Conservation (phyloP, 2,113 vertebrate species). For the Neodon shergylaensis region DNA sequence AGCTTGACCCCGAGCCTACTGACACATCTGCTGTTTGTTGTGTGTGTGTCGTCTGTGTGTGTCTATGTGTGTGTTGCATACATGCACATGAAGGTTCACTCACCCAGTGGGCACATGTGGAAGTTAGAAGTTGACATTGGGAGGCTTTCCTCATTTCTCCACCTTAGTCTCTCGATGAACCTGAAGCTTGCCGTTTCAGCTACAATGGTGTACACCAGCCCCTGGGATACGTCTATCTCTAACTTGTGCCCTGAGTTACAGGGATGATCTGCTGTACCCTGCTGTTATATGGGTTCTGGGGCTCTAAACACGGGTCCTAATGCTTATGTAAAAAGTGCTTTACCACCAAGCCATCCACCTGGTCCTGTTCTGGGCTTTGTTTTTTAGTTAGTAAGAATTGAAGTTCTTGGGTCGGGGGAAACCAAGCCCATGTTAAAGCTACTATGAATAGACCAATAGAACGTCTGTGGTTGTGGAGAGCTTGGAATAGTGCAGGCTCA, state of each 20-base stretch:
- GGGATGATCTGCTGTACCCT: not conserved
- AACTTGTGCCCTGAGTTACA: not conserved
- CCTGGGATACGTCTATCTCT: not conserved
- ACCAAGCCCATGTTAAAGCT: too few species aligned
- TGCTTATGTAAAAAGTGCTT: not conserved
- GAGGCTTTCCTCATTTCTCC: not conserved
- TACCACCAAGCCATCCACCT: not conserved
- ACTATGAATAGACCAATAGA: not conserved
- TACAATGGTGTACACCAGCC: not conserved
- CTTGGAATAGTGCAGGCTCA: not conserved
- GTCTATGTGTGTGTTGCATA: not conserved
- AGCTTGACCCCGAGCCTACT: not conserved
- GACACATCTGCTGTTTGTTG: not conserved
- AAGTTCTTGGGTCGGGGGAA: not conserved
- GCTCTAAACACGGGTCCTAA: not conserved
- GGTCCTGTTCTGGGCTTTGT: not conserved
- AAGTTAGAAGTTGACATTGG: not conserved
- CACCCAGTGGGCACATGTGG: not conserved
- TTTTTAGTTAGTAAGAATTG: not conserved
- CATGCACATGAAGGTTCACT: not conserved
- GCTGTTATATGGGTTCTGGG: not conserved
- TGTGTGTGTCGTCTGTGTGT: not conserved
- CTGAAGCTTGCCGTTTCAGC: not conserved
- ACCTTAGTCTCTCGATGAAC: not conserved
- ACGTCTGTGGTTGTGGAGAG: not conserved